Conservation (phyloP, 1,140 invertebrate genomes). For the Macrocentrus cingulum region DNA sequence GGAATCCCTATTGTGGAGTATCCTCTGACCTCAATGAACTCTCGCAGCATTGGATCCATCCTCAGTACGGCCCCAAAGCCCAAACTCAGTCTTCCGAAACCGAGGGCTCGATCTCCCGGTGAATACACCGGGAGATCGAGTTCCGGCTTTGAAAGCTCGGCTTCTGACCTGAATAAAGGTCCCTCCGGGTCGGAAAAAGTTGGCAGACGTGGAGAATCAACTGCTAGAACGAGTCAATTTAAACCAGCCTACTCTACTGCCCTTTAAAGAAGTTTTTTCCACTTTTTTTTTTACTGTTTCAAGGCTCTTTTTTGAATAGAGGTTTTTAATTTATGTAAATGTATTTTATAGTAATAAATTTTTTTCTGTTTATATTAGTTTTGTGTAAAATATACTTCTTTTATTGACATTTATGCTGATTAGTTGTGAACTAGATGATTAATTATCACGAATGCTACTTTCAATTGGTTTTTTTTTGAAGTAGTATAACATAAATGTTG, state of each 20-base stretch:
- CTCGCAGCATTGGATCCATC: constrained; percentile 23
- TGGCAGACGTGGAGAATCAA: too few relatives aligned
- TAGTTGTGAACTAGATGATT: background rate
- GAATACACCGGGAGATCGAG: constrained; percentile 39
- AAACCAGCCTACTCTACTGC: constrained; percentile 13
- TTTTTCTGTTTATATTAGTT: background rate
- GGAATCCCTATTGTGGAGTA: constrained; percentile 48
- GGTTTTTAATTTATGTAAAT: too few relatives aligned
- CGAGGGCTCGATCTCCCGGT: constrained; percentile 39
- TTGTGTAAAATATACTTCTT: too few relatives aligned
- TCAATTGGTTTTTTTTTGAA: too few relatives aligned
- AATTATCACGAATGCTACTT: background rate
- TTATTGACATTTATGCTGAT: background rate
- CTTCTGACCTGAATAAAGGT: constrained; percentile 35
- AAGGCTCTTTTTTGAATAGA: too few relatives aligned
- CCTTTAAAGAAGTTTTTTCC: background rate
- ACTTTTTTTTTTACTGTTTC: too few relatives aligned
- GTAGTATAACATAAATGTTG: too few relatives aligned
- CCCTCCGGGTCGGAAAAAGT: background rate
- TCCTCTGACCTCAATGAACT: constrained; percentile 2
- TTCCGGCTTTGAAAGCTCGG: constrained; percentile 47
- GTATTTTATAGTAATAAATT: too few relatives aligned
- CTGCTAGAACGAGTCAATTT: background rate
- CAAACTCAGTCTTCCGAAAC: constrained; percentile 16
- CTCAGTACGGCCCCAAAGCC: constrained; percentile 30